Conservation (phyloP, 2,888 invertebrate genomes). For the Rhopalosiphum nymphaeae region DNA sequence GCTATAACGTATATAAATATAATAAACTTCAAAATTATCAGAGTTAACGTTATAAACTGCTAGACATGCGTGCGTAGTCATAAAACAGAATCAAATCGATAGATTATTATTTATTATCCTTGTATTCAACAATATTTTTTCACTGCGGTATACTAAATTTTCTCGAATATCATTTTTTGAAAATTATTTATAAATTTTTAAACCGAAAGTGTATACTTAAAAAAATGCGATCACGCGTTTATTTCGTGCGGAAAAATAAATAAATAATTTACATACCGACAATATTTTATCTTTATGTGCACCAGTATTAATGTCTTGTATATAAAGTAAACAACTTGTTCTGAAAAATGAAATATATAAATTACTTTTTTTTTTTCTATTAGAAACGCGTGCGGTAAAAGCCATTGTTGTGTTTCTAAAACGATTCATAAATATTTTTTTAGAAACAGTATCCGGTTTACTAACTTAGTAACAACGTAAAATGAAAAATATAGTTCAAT, state of each 20-base stretch:
- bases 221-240: neutral
- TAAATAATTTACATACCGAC: conserved; percentile 13
- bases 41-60: neutral
- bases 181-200: neutral
- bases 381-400: neutral
- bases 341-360: neutral
- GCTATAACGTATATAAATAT: neutral
- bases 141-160: neutral
- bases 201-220: neutral
- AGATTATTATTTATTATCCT: neutral
- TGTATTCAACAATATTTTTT: neutral
- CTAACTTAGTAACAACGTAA: neutral
- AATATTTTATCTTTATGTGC: conserved; percentile 12
- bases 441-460: neutral
- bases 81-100: neutral
- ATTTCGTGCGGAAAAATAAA: neutral
- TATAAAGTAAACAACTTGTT: neutral
- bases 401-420: neutral
- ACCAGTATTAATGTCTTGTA: neutral
- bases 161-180: neutral
- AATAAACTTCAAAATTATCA: neutral
- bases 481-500: neutral
- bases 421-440: conserved; percentile 29
- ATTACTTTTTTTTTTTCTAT: conserved; percentile 4
- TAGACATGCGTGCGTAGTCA: neutral